Evolutionary conservation across 2,888 invertebrate species (phyloP), one percentile per base, ranked within the genome.

Genomic region (Glyphotaelius pellucidus): DNA sequence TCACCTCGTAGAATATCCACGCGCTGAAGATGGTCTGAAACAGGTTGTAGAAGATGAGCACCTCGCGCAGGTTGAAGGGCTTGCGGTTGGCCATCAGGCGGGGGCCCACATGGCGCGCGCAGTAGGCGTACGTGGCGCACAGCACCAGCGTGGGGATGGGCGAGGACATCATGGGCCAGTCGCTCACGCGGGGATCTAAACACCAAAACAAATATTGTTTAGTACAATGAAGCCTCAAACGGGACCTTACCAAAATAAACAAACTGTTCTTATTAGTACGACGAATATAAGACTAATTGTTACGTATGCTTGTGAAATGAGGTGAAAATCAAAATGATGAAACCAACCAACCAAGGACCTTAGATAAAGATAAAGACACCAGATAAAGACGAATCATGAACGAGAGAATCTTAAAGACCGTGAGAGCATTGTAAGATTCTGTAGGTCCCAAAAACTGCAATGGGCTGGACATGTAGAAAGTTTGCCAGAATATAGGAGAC

Each of bases 1-100:
- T 96, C 95, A 99, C 99, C 98, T 99, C 98, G 95, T 98, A 97
- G 96, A 98, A 99, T 95, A 99, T 97, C 98, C 98, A 99, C 93
- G 98, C 96, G 94, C 99, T 99, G 95, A 99, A 98, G 94, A 98
- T 94, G 52, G 99, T 99, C 97, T 99, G 99, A 94, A 97, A 96
- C 94, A 98, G 96, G 96, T 99, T 99, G 95, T 99, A 99, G 93
- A 97, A 95, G 94, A 99, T 97, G 94, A 99, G 97, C 92, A 98
- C 95, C 94, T 96, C 96, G 94, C 98, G 97, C 93, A 99, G 96
- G 94, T 98, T 97, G 95, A 98, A 97, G 84, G 99, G 98, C 95
- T 98, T 98, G 93, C 98, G 96, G 95, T 98, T 98, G 94, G 98
- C 98, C 99, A 99, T 99, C 91, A 98, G 95, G 94, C 97, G 96